Evolutionary conservation across 2,797 vertebrate species (phyloP).

Genomic region (Rousettus madagascariensis): DNA sequence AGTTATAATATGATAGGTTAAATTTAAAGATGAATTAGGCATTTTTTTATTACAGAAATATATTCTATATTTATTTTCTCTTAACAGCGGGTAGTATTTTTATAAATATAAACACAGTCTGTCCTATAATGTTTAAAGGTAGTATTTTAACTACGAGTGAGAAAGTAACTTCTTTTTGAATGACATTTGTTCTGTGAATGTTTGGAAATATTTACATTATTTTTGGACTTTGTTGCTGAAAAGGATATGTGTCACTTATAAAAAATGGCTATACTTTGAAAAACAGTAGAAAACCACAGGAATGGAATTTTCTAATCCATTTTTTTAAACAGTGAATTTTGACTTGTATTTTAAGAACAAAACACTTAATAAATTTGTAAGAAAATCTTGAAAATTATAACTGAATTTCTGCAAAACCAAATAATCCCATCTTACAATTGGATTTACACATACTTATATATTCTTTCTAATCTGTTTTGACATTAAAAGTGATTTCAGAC

Average conservation of each 20-base stretch:
- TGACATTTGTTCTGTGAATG: neutral
- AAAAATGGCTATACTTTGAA: neutral
- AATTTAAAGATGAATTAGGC: neutral
- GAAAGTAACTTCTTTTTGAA: neutral
- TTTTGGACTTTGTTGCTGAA: neutral
- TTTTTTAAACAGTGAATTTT: neutral
- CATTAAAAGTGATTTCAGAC: neutral
- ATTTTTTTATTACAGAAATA: neutral
- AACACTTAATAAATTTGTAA: neutral
- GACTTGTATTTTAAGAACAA: neutral
- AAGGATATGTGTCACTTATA: neutral
- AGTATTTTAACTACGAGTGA: neutral
- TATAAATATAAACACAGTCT: neutral
- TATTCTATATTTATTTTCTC: neutral
- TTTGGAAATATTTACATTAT: constrained; percentile 17
- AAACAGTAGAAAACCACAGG: neutral
- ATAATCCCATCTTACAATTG: neutral
- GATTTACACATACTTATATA: neutral
- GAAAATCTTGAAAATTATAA: neutral
- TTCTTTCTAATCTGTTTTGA: neutral
- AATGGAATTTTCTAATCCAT: neutral
- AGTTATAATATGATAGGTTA: neutral
- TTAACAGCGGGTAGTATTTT: neutral
- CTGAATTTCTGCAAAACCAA: neutral
- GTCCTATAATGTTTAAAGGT: neutral